Evolutionary conservation across 2,113 vertebrate species (phyloP).

Genomic region (Thamnaconus septentrionalis): DNA sequence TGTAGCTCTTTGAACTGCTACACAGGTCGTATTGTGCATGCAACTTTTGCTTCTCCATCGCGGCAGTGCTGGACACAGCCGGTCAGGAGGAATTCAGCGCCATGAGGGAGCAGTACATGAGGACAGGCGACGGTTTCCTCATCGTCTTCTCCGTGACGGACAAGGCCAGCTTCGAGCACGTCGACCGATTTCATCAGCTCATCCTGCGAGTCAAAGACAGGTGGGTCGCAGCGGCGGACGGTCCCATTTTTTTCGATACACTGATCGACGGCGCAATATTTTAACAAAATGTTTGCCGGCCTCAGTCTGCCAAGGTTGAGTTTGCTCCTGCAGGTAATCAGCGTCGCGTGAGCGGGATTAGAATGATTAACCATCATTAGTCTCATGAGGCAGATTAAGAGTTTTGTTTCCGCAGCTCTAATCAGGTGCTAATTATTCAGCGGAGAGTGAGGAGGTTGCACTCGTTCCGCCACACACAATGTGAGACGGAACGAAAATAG

Average conservation of each 20-base stretch:
- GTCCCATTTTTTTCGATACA: neutral
- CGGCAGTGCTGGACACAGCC: slow-evolving; percentile 91
- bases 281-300: too few species aligned
- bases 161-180: slow-evolving; percentile 98
- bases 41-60: neutral
- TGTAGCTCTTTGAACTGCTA: neutral
- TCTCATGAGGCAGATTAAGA: too few species aligned
- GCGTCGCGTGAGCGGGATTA: slow-evolving; percentile 1
- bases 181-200: slow-evolving; percentile 97
- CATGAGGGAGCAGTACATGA: slow-evolving; percentile 99
- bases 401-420: too few species aligned
- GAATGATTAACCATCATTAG: too few species aligned
- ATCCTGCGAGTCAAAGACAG: slow-evolving; percentile 98
- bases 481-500: too few species aligned
- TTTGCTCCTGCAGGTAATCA: neutral
- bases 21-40: too few species aligned
- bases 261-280: too few species aligned
- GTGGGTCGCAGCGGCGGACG: slow-evolving; percentile 64
- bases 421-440: too few species aligned
- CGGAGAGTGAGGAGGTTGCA: too few species aligned
- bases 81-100: slow-evolving; percentile 99
- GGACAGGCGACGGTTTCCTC: slow-evolving; percentile 96
- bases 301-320: too few species aligned
- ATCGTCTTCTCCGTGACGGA: slow-evolving; percentile 97
- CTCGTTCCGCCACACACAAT: too few species aligned